Conservation (phyloP, 2,888 invertebrate genomes). For the Andrena marginata region DNA sequence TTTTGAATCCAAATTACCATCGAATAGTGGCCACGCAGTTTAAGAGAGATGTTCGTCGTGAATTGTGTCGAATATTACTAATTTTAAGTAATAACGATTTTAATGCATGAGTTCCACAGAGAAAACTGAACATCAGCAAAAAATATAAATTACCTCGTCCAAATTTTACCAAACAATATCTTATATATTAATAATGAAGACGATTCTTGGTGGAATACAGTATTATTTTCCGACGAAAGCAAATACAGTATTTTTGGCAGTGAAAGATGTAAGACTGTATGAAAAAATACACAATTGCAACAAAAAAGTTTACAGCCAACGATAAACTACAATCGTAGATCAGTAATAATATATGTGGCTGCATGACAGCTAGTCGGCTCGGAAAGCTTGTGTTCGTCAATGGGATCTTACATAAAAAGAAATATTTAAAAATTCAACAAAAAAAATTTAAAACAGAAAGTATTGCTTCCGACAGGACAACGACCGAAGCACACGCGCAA, state of each 20-base stretch:
- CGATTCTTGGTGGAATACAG: background rate
- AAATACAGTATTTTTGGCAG: background rate
- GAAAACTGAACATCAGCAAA: background rate
- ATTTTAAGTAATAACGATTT: background rate
- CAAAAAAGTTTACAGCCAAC: background rate
- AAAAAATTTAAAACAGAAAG: no score
- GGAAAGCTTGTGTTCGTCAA: conserved; percentile 12
- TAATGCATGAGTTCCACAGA: background rate
- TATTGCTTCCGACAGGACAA: no score
- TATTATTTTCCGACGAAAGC: conserved; percentile 3
- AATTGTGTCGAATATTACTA: background rate
- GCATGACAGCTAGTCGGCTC: background rate
- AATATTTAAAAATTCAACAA: background rate
- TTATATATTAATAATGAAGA: background rate
- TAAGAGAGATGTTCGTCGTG: background rate
- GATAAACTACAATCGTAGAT: conserved; percentile 9
- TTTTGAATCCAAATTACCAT: background rate
- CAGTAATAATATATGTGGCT: conserved; percentile 6
- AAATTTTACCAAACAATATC: background rate
- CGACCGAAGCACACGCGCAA: no score
- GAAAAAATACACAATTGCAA: background rate
- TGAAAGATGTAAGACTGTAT: background rate
- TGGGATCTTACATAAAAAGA: background rate
- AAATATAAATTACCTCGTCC: background rate
- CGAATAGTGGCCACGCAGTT: background rate